phyloP scores from a whole-genome alignment of 92 coral and sea anemone species.

The Umimayanthus kanabou region DNA sequence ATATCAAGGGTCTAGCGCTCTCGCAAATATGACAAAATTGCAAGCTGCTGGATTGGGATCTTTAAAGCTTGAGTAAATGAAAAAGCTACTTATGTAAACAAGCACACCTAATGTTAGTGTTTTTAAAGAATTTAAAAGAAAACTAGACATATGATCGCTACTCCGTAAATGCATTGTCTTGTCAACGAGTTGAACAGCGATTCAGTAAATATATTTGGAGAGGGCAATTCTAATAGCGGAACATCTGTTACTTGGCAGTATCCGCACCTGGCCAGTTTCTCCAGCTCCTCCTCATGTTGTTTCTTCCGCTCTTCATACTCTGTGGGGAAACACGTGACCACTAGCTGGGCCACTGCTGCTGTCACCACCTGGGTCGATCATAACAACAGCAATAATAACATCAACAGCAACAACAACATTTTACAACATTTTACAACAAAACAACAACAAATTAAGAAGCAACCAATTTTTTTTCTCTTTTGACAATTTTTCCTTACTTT shows the following conservation, averaged over 20 bases:
- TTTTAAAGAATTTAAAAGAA: no score
- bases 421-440: no score
- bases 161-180: no score
- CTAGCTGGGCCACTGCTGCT: conserved; percentile 57
- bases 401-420: not conserved
- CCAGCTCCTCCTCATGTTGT: conserved; percentile 76
- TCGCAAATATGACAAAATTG: no score
- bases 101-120: no score
- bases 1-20: no score
- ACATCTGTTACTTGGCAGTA: not conserved
- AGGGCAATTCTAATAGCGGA: not conserved
- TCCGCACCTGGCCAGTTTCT: conserved; percentile 84
- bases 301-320: conserved; percentile 73
- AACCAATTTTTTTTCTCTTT: no score
- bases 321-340: conserved; percentile 60
- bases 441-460: not conserved
- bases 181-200: not conserved
- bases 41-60: no score
- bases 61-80: no score
- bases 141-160: no score
- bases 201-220: not conserved
- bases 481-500: not conserved
- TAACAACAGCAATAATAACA: not conserved
- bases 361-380: conserved; percentile 63
- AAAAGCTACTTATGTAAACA: no score